Conservation (phyloP, 2,113 vertebrate genomes). For the Glareola pratincola region DNA sequence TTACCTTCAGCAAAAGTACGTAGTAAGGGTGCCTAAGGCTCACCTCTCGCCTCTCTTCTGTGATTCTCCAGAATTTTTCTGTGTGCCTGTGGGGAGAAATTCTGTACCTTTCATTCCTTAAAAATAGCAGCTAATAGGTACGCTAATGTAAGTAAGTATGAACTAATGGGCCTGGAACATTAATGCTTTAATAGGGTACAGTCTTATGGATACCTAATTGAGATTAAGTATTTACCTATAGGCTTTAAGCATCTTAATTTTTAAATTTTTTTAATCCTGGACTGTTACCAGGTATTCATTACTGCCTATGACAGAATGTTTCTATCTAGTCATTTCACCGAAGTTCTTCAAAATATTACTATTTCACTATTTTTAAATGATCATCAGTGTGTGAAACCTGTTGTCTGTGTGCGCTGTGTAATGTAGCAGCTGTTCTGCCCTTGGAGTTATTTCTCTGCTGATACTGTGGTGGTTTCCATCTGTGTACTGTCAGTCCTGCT, state of each 20-base stretch:
- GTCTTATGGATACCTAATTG: neutral
- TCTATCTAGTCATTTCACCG: neutral
- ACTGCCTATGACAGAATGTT: neutral
- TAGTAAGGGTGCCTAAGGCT: neutral
- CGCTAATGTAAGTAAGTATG: neutral
- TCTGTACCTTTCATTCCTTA: neutral
- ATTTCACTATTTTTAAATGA: neutral
- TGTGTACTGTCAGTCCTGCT: neutral
- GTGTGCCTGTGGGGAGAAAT: rapidly evolving
- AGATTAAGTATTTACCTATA: constrained; percentile 2
- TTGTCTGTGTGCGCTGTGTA: neutral
- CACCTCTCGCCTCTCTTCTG: rapidly evolving
- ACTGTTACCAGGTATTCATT: neutral
- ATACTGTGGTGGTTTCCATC: too few species aligned
- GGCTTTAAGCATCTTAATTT: neutral
- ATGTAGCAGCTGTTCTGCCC: neutral
- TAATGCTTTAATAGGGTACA: neutral
- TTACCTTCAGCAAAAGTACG: neutral
- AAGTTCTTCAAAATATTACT: neutral
- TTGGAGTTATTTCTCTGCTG: too few species aligned
- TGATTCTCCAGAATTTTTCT: neutral
- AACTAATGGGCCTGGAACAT: neutral
- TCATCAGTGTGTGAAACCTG: neutral
- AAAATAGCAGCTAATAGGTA: neutral
- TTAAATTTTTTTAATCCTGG: neutral